A percentile compares a stretch with the other conserved stretches of the same genome.
Conservation (phyloP, 2,113 vertebrate species). For the Amphiprion percula region DNA sequence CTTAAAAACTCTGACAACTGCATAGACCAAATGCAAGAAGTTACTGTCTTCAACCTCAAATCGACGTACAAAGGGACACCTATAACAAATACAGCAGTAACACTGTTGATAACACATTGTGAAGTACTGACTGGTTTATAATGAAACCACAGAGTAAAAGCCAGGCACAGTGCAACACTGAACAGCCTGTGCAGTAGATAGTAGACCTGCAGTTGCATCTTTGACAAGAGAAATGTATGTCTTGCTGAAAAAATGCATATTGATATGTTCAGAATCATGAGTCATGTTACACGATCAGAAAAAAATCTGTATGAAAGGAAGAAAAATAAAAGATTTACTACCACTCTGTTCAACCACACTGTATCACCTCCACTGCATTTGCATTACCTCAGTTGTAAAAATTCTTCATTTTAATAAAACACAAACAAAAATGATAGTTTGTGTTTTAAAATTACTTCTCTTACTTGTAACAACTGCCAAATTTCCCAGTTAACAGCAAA, state of each 20-base stretch:
- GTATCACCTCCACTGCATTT: slow-evolving; percentile 21
- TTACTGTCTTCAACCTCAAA: slow-evolving; percentile 34
- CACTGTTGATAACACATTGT: slow-evolving; percentile 18
- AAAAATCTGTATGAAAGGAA: slow-evolving; percentile 10
- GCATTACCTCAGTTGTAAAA: slow-evolving; percentile 8
- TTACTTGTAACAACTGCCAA: slow-evolving; percentile 29
- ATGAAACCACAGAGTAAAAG: slow-evolving; percentile 10
- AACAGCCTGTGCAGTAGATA: slow-evolving; percentile 2
- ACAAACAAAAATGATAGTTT: slow-evolving; percentile 20
- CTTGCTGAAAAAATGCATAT: slow-evolving; percentile 36
- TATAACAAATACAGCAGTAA: slow-evolving; percentile 51
- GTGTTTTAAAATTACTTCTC: slow-evolving; percentile 12
- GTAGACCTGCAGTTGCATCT: slow-evolving; percentile 23
- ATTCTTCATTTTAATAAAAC: not conserved
- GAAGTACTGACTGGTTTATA: slow-evolving; percentile 5
- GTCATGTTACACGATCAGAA: not conserved
- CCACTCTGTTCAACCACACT: not conserved
- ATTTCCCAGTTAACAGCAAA: slow-evolving; percentile 21
- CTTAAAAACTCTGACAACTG: slow-evolving; percentile 61
- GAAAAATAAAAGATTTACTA: not conserved
- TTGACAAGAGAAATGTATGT: slow-evolving; percentile 11
- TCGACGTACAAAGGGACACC: slow-evolving; percentile 52
- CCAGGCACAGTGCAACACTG: slow-evolving; percentile 25
- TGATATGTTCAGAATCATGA: not conserved
- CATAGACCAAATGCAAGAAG: slow-evolving; percentile 68